Evolutionary conservation across 30 jellyfish, hydroid and myxozoan species (phyloP).

Genomic region (Chrysaora quinquecirrha): DNA sequence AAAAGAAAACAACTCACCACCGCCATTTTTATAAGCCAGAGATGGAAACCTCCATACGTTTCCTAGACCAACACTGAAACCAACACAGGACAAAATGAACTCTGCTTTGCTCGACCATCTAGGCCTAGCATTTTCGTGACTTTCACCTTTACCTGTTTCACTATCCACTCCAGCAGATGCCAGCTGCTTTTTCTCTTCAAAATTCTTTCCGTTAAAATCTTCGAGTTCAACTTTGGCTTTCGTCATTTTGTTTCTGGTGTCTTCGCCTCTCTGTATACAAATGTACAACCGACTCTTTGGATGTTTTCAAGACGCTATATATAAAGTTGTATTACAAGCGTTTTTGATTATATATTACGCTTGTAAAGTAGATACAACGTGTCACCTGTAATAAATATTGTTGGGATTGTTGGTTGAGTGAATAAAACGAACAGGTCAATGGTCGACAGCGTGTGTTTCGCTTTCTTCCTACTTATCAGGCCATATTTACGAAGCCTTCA

Average conservation of each 20-base stretch:
- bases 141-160: constrained; percentile 5
- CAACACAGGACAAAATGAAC: constrained; percentile 83
- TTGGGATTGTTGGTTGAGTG: too few species aligned
- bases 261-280: too few species aligned
- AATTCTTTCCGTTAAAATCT: not conserved
- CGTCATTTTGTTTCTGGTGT: constrained; percentile 7
- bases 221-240: constrained; percentile 63
- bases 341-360: too few species aligned
- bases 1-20: constrained; percentile 63
- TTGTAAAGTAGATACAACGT: too few species aligned
- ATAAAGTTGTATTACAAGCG: too few species aligned
- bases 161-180: not conserved
- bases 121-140: constrained; percentile 51
- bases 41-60: constrained; percentile 94
- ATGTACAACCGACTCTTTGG: too few species aligned
- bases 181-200: constrained; percentile 39
- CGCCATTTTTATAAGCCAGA: constrained; percentile 90
- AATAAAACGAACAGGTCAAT: too few species aligned
- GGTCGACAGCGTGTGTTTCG: too few species aligned
- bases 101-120: constrained; percentile 87
- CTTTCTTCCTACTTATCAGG: too few species aligned
- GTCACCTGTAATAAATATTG: too few species aligned
- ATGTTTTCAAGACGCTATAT: too few species aligned
- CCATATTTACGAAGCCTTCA: too few species aligned
- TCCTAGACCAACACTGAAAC: constrained; percentile 93